Percentiles rank a stretch among this genome's conserved stretches.
Conservation (phyloP, 2,113 vertebrate species). For the Chionis minor region DNA sequence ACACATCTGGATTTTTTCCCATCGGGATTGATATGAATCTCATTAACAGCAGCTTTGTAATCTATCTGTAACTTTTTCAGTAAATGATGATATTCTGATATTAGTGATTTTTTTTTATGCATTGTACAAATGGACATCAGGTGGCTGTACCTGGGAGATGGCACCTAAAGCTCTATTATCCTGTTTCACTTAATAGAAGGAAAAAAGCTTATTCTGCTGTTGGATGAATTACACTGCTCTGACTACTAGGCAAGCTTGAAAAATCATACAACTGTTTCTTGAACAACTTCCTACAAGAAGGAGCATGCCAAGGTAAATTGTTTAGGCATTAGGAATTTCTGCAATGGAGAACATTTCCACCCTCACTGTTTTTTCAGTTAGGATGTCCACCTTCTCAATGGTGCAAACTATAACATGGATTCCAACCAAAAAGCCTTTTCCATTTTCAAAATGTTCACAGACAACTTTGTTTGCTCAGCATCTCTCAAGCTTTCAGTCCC, state of each 20-base stretch:
- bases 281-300: background rate
- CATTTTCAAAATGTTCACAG: background rate
- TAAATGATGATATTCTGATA: background rate
- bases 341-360: background rate
- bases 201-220: background rate
- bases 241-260: background rate
- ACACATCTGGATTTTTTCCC: conserved; percentile 32
- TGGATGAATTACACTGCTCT: background rate
- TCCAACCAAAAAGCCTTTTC: background rate
- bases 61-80: background rate
- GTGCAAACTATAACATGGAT: background rate
- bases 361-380: background rate
- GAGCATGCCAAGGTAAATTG: background rate
- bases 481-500: background rate
- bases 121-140: background rate
- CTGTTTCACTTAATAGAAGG: background rate
- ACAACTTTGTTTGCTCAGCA: background rate
- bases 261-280: background rate
- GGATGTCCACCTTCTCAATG: background rate
- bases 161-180: background rate
- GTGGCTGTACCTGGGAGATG: background rate
- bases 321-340: background rate
- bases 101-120: background rate
- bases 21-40: background rate
- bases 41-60: conserved; percentile 29